phyloP scores from a whole-genome alignment of 2,113 vertebrate species.

The Pelobates fuscus region DNA sequence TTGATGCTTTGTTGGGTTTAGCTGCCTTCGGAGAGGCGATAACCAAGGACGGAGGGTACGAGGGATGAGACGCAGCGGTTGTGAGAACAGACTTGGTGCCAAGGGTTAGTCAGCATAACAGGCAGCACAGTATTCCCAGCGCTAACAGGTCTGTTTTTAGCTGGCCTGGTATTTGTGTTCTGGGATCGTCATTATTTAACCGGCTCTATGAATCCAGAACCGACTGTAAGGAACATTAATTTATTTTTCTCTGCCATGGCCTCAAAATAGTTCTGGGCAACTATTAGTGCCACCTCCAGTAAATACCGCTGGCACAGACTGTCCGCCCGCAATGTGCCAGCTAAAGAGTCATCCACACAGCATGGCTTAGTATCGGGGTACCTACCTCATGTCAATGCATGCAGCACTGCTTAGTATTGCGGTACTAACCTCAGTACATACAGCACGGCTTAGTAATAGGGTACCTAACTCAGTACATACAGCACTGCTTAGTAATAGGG shows the following conservation, averaged over 20 bases:
- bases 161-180: background rate
- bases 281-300: background rate
- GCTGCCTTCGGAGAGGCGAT: constrained; percentile 12
- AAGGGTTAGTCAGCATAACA: constrained; percentile 1
- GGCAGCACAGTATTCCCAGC: background rate
- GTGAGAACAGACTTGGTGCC: constrained; percentile 13
- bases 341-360: too few species aligned
- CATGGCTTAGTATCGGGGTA: background rate
- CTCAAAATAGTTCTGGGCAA: background rate
- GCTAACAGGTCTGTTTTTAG: background rate
- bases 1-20: too few species aligned
- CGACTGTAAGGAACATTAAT: background rate
- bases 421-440: background rate
- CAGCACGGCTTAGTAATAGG: background rate
- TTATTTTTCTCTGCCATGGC: too few species aligned
- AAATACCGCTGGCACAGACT: background rate
- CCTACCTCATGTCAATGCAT: background rate
- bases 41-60: too few species aligned
- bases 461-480: background rate
- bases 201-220: background rate
- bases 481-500: background rate
- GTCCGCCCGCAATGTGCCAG: too few species aligned
- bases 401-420: background rate
- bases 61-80: background rate
- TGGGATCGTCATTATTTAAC: background rate